Evolutionary conservation across 2,888 invertebrate genomes (phyloP).

Genomic region (Epinotia brunnichana): DNA sequence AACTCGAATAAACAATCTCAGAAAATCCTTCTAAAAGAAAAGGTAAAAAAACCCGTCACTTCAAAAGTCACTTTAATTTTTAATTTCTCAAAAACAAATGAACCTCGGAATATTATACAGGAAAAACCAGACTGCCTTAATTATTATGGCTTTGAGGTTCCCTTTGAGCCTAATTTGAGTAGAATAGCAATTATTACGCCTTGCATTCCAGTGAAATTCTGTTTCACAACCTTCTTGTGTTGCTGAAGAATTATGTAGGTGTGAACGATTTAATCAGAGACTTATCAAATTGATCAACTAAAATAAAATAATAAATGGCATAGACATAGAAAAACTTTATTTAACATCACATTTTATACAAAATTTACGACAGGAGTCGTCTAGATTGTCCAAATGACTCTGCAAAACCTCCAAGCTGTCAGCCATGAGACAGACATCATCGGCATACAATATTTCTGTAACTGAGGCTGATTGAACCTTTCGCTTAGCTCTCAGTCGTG

Average conservation of each 20-base stretch:
- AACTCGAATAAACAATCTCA: conserved; percentile 6
- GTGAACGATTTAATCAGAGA: conserved; percentile 2
- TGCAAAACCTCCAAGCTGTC: no score
- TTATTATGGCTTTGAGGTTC: conserved; percentile 38
- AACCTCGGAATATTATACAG: conserved; percentile 31
- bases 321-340: no score
- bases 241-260: conserved; percentile 6
- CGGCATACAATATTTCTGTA: no score
- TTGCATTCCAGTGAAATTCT: conserved; percentile 20
- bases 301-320: no score
- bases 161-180: conserved; percentile 41
- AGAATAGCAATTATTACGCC: conserved; percentile 33
- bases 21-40: background rate
- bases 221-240: conserved; percentile 3
- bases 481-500: no score
- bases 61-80: conserved; percentile 30
- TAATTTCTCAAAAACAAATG: conserved; percentile 38
- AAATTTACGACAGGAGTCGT: no score
- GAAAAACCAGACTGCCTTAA: conserved; percentile 36
- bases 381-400: no score
- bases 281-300: background rate
- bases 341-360: no score
- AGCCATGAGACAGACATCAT: no score
- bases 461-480: no score
- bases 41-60: background rate